These are phyloP conservation scores for Drosophila gaucha DNA, from an alignment of 2,888 invertebrate genomes.

Conservation along the genomic window DNA sequence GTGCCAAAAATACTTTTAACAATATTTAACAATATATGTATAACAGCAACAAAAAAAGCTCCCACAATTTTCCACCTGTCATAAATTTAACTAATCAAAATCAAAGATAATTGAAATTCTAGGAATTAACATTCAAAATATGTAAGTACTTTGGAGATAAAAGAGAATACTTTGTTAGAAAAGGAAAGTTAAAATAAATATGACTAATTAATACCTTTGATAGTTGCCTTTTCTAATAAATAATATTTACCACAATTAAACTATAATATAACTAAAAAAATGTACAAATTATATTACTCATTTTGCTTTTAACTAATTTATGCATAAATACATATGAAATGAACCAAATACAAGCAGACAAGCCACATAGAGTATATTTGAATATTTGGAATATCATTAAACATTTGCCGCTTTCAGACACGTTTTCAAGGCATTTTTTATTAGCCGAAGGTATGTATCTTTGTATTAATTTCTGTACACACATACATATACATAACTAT, in stretches of 20 bases:
- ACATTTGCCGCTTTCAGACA: conserved; percentile 29
- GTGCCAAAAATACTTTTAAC: conserved; percentile 9
- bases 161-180: too few species aligned
- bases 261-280: background rate
- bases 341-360: conserved; percentile 11
- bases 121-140: conserved; percentile 5
- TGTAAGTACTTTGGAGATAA: background rate
- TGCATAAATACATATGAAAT: conserved; percentile 44
- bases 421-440: conserved; percentile 50
- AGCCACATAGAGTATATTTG: background rate
- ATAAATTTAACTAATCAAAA: conserved; percentile 18
- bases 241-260: background rate
- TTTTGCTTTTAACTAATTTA: conserved; percentile 27
- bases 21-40: conserved; percentile 23
- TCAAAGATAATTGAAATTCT: conserved; percentile 8
- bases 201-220: too few species aligned
- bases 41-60: too few species aligned
- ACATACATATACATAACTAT: conserved; percentile 24
- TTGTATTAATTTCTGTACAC: conserved; percentile 38
- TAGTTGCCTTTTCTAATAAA: background rate
- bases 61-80: conserved; percentile 35
- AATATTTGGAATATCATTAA: conserved; percentile 33
- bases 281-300: conserved; percentile 43
- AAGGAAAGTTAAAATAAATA: background rate
- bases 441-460: conserved; percentile 6